phyloP scores from a whole-genome alignment of 2,113 vertebrate species.

The Cyprinus carpio region DNA sequence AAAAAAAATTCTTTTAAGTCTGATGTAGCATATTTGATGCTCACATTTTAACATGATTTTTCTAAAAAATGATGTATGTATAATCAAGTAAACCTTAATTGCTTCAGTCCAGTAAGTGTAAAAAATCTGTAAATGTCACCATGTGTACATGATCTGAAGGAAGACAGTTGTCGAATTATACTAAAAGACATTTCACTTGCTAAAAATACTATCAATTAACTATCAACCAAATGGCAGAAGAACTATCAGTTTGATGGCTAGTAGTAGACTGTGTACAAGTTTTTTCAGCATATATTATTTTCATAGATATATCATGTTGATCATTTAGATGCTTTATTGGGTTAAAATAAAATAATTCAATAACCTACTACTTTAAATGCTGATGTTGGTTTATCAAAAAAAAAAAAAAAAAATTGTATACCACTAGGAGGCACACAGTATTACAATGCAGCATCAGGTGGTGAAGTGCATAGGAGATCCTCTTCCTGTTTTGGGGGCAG shows the following conservation, averaged over 20 bases:
- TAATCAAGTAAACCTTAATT: too few relatives aligned
- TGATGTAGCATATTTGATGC: not conserved
- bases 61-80: too few relatives aligned
- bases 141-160: too few relatives aligned
- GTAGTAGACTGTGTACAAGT: not conserved
- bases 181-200: not conserved
- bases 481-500: constrained; percentile 4
- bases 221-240: not conserved
- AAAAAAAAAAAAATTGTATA: not conserved
- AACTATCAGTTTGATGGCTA: not conserved
- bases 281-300: too few relatives aligned
- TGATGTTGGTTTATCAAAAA: not conserved
- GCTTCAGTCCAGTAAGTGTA: not conserved
- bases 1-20: not conserved
- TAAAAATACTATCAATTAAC: not conserved
- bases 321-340: not conserved
- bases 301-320: too few relatives aligned
- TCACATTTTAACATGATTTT: too few relatives aligned
- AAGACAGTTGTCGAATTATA: too few relatives aligned
- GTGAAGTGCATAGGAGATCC: not conserved
- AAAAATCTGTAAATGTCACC: not conserved
- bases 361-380: not conserved
- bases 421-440: constrained; percentile 17
- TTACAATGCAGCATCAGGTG: not conserved
- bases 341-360: not conserved